Conservation (phyloP, 1,140 invertebrate species). For the Callitettix versicolor region DNA sequence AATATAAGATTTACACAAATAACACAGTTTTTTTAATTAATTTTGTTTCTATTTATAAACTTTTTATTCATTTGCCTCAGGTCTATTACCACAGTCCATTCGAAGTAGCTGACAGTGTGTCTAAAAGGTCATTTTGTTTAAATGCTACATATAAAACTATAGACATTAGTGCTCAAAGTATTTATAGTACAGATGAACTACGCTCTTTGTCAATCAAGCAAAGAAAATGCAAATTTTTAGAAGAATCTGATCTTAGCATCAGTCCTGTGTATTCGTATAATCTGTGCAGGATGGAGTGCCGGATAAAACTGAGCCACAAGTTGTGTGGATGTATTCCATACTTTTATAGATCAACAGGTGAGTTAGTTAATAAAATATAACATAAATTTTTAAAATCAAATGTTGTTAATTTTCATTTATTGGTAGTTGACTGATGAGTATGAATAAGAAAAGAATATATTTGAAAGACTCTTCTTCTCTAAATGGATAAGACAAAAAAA, state of each 20-base stretch:
- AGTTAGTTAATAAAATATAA: conserved; percentile 25
- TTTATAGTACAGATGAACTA: conserved; percentile 31
- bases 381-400: neutral
- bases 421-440: no score
- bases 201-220: conserved; percentile 40
- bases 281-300: conserved; percentile 52
- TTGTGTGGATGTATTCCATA: conserved; percentile 52
- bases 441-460: no score
- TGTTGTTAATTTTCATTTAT: neutral
- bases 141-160: conserved; percentile 20
- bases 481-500: no score
- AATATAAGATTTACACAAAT: no score
- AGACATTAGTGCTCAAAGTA: conserved; percentile 31
- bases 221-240: conserved; percentile 49
- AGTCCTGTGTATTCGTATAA: conserved; percentile 55
- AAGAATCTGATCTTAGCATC: conserved; percentile 46
- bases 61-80: no score
- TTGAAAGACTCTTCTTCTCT: no score
- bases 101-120: conserved; percentile 45
- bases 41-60: no score
- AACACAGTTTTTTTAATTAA: no score
- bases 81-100: conserved; percentile 44
- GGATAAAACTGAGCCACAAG: conserved; percentile 41
- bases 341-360: conserved; percentile 44
- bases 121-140: no score